A percentile compares a stretch with the other conserved stretches of the same genome.
phyloP scores from a whole-genome alignment of 2,888 invertebrate genomes.

The Choristoneura rosaceana region DNA sequence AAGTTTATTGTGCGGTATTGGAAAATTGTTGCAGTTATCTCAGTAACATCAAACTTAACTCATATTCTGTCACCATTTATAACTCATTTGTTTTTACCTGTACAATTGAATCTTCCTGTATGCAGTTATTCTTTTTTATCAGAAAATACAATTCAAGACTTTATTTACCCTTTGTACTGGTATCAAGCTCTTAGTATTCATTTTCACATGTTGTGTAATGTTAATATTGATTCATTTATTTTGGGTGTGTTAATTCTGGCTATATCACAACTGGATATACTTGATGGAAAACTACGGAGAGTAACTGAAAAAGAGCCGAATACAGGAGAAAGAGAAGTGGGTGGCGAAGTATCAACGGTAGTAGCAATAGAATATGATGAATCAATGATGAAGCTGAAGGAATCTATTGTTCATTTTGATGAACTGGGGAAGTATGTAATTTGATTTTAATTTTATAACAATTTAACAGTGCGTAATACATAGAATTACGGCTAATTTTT shows the following conservation, averaged over 20 bases:
- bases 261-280: slow-evolving; percentile 67
- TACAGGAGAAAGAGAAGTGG: slow-evolving; percentile 25
- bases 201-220: slow-evolving; percentile 59
- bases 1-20: slow-evolving; percentile 57
- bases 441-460: too few relatives aligned
- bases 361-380: slow-evolving; percentile 26
- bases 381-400: slow-evolving; percentile 53
- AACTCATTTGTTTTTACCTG: slow-evolving; percentile 52
- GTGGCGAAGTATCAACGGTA: neutral
- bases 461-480: too few relatives aligned
- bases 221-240: slow-evolving; percentile 66
- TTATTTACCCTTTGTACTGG: slow-evolving; percentile 60
- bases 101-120: slow-evolving; percentile 55
- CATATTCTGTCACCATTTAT: slow-evolving; percentile 56
- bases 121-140: slow-evolving; percentile 64
- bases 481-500: neutral
- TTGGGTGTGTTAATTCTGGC: slow-evolving; percentile 62
- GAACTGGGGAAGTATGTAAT: slow-evolving; percentile 57
- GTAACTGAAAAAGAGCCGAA: slow-evolving; percentile 48
- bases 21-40: slow-evolving; percentile 56
- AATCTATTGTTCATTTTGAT: slow-evolving; percentile 59
- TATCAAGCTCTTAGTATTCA: slow-evolving; percentile 65
- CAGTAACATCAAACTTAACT: slow-evolving; percentile 51
- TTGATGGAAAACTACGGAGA: slow-evolving; percentile 59
- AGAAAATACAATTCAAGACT: slow-evolving; percentile 51